Conservation (phyloP, 2,113 vertebrate species). For the Paradisaea rubra region DNA sequence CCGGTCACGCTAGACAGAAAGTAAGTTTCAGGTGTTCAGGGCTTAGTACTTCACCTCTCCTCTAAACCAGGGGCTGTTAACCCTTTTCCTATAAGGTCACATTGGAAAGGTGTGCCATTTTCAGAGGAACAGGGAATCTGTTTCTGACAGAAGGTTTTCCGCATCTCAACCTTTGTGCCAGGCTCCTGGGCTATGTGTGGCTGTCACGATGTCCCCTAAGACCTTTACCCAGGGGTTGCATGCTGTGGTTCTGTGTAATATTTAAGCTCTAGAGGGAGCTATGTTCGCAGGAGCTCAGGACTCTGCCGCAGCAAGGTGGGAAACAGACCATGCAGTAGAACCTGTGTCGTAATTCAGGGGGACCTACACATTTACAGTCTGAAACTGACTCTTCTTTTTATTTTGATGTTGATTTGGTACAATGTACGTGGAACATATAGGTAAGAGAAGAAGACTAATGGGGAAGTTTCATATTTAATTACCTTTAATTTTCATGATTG, state of each 20-base stretch:
- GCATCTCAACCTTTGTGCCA: not conserved
- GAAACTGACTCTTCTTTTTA: not conserved
- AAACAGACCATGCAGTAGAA: not conserved
- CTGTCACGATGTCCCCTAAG: fast-evolving
- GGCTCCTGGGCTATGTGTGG: fast-evolving
- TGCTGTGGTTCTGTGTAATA: fast-evolving
- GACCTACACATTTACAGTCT: not conserved
- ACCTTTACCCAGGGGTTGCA: fast-evolving
- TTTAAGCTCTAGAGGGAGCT: not conserved
- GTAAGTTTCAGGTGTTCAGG: not conserved
- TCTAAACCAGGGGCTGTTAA: not conserved
- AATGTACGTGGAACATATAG: not conserved
- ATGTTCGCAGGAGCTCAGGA: not conserved
- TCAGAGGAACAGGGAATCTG: not conserved
- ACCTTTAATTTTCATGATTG: not conserved
- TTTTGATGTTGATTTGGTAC: not conserved
- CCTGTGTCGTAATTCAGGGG: too few species aligned
- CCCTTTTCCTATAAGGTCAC: not conserved
- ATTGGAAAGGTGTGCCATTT: not conserved
- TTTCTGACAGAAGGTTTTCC: not conserved
- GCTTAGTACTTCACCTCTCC: not conserved
- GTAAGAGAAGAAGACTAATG: not conserved
- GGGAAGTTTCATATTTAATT: not conserved
- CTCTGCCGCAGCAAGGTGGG: not conserved
- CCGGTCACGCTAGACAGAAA: fast-evolving